These are phyloP conservation scores for Drosophila parthenogenetica DNA, from an alignment of 2,888 invertebrate species.

Conservation along the genomic window DNA sequence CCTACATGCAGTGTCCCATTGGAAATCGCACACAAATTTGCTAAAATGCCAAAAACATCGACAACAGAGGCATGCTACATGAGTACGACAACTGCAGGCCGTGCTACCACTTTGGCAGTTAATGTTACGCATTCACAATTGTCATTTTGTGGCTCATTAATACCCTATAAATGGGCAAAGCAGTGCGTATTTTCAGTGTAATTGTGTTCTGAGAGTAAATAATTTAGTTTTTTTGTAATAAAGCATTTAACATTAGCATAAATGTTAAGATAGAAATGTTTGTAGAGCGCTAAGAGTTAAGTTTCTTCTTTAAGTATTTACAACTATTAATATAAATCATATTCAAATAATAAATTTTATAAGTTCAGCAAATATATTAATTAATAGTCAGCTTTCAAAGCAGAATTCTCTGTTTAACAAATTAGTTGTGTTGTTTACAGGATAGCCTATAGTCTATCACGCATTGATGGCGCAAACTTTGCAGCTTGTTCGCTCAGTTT, in stretches of 20 bases:
- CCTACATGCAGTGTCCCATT: constrained; percentile 27
- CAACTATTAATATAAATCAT: no score
- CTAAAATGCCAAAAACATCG: constrained; percentile 61
- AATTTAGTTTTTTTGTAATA: no score
- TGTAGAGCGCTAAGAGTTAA: no score
- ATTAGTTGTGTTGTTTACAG: background rate
- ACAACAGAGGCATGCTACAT: constrained; percentile 36
- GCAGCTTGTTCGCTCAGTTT: background rate
- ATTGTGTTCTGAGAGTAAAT: background rate
- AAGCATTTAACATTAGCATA: no score
- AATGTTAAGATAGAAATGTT: no score
- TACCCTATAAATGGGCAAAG: constrained; percentile 28
- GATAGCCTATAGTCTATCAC: background rate
- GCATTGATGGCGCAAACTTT: background rate
- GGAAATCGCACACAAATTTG: constrained; percentile 62
- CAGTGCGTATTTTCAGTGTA: background rate
- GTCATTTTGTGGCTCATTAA: constrained; percentile 28
- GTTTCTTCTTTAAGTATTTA: no score
- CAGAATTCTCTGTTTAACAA: no score
- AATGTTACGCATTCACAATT: constrained; percentile 58
- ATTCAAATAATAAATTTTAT: no score
- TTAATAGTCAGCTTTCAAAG: background rate
- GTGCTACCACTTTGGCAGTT: constrained; percentile 52
- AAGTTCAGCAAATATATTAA: no score
- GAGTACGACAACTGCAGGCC: constrained; percentile 17